phyloP scores from a whole-genome alignment of 1,140 invertebrate genomes.

The Ceratosolen solmsi region DNA sequence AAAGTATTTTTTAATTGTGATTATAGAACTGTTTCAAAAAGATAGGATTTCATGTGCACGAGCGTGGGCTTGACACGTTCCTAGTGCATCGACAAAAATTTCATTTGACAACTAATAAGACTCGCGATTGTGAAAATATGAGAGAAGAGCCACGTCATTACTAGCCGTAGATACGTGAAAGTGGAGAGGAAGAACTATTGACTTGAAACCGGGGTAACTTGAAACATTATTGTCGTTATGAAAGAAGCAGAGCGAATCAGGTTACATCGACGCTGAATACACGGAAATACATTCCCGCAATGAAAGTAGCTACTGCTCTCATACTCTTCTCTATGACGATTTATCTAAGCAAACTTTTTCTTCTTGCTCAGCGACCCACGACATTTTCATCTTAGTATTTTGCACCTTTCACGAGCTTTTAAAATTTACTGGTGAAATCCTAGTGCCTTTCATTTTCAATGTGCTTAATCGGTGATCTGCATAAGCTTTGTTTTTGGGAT shows the following conservation, averaged over 20 bases:
- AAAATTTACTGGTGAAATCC: background rate
- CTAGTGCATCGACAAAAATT: background rate
- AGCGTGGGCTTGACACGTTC: background rate
- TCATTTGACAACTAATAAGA: background rate
- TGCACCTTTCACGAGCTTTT: background rate
- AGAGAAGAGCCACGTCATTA: background rate
- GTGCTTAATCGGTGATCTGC: background rate
- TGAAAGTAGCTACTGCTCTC: conserved; percentile 4
- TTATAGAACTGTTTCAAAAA: background rate
- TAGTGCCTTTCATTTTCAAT: background rate
- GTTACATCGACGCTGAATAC: conserved; percentile 17
- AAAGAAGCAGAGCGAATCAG: conserved; percentile 15
- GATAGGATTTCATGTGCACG: background rate
- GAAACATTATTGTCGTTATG: conserved; percentile 15
- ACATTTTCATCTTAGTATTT: background rate
- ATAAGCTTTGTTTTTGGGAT: background rate
- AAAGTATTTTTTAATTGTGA: background rate
- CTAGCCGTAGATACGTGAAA: background rate
- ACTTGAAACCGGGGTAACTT: background rate
- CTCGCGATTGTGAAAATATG: background rate
- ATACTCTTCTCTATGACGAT: background rate
- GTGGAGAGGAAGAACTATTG: conserved; percentile 30
- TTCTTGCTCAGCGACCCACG: background rate
- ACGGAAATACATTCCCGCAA: conserved; percentile 24
- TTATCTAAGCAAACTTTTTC: conserved; percentile 30